These are phyloP conservation scores for Catharus minimus DNA, from an alignment of 2,113 vertebrate genomes.

Conservation along the genomic window DNA sequence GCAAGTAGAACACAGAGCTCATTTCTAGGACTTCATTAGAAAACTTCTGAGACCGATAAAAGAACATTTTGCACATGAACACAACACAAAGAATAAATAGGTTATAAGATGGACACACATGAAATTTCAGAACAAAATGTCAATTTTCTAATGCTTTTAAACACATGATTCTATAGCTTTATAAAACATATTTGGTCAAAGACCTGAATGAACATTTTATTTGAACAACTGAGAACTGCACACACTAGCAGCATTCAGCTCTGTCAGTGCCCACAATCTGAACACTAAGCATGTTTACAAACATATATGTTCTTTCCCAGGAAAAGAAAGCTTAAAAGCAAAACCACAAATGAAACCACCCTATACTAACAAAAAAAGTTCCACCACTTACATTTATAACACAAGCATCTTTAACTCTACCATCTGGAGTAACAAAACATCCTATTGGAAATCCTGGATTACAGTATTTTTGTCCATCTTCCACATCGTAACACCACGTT, in stretches of 20 bases:
- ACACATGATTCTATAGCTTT: background rate
- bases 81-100: accelerated
- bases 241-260: background rate
- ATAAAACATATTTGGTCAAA: background rate
- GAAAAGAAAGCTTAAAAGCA: background rate
- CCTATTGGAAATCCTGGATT: constrained; percentile 91
- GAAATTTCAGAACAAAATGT: background rate
- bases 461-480: constrained; percentile 85
- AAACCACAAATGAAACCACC: background rate
- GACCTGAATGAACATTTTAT: background rate
- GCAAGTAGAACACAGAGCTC: background rate
- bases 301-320: background rate
- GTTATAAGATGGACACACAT: background rate
- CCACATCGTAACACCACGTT: constrained; percentile 89
- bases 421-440: constrained; percentile 82
- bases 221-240: background rate
- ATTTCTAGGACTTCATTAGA: background rate
- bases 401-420: constrained; percentile 83
- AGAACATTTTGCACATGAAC: background rate
- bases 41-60: background rate
- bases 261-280: background rate
- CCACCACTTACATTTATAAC: constrained; percentile 85
- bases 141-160: background rate
- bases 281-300: background rate
- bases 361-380: background rate